Evolutionary conservation across 2,113 vertebrate species (phyloP).

Genomic region (Isurus oxyrinchus): DNA sequence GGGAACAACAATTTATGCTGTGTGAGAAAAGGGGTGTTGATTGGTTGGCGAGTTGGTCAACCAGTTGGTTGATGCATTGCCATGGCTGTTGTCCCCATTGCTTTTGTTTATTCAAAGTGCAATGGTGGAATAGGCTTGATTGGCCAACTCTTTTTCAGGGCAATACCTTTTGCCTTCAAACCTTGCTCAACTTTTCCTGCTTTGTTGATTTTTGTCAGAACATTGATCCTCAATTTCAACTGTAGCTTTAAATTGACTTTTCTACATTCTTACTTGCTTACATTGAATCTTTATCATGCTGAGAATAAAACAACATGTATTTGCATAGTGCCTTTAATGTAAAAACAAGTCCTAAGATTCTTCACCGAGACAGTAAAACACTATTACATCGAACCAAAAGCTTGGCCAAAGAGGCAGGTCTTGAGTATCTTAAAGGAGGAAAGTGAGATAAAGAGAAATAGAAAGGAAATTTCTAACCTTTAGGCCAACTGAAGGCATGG

Average conservation of each 20-base stretch:
- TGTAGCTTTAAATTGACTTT: background rate
- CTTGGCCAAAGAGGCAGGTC: background rate
- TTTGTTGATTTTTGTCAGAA: background rate
- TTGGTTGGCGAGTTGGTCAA: no score
- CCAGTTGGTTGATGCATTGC: no score
- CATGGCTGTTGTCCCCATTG: no score
- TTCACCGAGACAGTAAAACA: background rate
- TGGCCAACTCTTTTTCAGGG: background rate
- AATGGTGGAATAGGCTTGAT: background rate
- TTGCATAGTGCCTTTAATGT: background rate
- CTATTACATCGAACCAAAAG: background rate
- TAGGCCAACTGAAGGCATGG: background rate
- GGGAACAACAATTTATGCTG: no score
- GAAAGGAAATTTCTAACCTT: background rate
- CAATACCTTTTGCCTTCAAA: background rate
- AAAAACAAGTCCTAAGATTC: background rate
- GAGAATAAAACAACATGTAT: background rate
- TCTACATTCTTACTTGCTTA: background rate
- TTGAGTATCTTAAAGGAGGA: background rate
- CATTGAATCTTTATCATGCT: background rate
- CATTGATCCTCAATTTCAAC: background rate
- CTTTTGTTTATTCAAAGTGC: no score
- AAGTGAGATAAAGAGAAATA: background rate
- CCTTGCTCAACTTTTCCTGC: background rate
- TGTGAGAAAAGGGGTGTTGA: no score